phyloP scores from a whole-genome alignment of 2,797 vertebrate genomes.

The Pangasius djambal region DNA sequence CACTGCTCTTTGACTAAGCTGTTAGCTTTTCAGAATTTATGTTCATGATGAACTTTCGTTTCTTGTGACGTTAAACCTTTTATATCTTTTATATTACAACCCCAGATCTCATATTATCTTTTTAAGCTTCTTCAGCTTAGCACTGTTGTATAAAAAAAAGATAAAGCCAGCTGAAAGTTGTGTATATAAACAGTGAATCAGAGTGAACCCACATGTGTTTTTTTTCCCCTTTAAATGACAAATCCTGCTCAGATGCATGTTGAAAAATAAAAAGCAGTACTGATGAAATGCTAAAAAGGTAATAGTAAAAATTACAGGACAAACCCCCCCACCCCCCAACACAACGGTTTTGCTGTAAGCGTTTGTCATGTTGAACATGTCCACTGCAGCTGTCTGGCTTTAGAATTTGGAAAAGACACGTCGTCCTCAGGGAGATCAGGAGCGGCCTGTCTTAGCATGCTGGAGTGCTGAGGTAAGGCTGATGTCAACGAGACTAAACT shows the following conservation, averaged over 20 bases:
- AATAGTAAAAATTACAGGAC: background rate
- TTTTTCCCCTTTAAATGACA: background rate
- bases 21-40: background rate
- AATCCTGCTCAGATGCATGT: background rate
- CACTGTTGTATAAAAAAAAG: no score
- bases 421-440: constrained; percentile 18
- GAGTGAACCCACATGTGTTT: background rate
- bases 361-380: constrained; percentile 5
- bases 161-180: background rate
- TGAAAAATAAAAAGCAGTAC: background rate
- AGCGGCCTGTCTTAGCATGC: constrained; percentile 33
- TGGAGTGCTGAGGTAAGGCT: constrained; percentile 31
- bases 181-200: background rate
- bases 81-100: background rate
- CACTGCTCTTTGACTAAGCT: background rate
- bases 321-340: no score
- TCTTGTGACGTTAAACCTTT: background rate
- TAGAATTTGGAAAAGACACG: constrained; percentile 19
- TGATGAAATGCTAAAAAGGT: background rate
- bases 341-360: background rate
- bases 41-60: background rate
- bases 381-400: constrained; percentile 21
- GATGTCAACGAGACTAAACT: constrained; percentile 15
- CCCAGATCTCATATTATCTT: background rate
- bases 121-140: background rate